Evolutionary conservation across 2,888 invertebrate species (phyloP), one percentile per base, ranked within the genome.

Genomic region (Mesorhabditis sp.): DNA sequence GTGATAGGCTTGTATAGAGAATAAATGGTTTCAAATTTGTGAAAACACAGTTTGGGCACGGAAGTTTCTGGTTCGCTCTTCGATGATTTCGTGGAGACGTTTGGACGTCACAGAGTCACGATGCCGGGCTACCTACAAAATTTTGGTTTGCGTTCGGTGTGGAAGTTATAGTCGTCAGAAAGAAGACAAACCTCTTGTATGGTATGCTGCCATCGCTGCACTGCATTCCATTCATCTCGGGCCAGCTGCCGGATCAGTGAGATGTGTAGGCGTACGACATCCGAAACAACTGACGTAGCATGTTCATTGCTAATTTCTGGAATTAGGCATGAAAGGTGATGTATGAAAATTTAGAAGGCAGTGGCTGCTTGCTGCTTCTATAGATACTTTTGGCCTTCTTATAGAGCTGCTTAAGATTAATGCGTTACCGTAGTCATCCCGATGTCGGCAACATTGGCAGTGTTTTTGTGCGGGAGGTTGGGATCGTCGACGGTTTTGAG

Each of bases 151-250:
- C 7, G 58, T 50, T 13, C 7, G n/a, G n/a, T 50, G n/a, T 50
- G 7, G 7, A 50, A 50, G 58, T n/a, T 50, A 13, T 2, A 28
- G 28, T 28, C 28, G 28, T 28, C 28, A 28, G 28, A 28, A 28
- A 28, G 28, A 28, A 28, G 28, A 28, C 7, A 50, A 13, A 50
- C 58, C 58, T 50, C 58, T 13, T 50, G n/a, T 13, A 50, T 50
- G 58, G 58, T 50, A n/a, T n/a, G 7, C 58, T 50, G 58, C 58
- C 58, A 50, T 50, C 58, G 58, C 58, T 50, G 58, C 58, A 50
- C 10, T 10, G 58, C 7, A 13, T 50, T 10, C 58, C 58, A 50
- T n/a, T 50, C 58, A n/a, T 50, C n/a, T 50, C n/a, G 58, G 7
- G 58, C 58, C 10, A 50, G 58, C n/a, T 50, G 10, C n/a, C 58